These are phyloP conservation scores for Lepidurus couesii DNA, from an alignment of 1,140 invertebrate species.

Conservation along the genomic window DNA sequence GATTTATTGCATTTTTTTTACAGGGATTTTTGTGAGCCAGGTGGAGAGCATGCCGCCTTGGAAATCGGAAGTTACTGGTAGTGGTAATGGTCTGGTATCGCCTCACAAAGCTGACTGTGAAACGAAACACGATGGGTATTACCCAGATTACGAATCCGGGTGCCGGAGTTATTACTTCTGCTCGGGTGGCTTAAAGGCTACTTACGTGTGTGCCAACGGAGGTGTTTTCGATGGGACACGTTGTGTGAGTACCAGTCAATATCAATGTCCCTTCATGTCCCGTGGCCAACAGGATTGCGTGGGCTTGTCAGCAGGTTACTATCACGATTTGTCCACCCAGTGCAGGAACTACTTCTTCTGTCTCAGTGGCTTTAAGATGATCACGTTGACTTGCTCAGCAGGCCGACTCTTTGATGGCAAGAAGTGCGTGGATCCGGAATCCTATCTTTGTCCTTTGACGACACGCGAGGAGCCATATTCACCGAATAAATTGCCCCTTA, in stretches of 20 bases:
- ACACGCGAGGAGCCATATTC: neutral
- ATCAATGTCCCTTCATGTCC: conserved; percentile 45
- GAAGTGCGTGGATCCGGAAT: conserved; percentile 45
- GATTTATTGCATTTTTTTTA: neutral
- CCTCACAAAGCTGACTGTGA: conserved; percentile 35
- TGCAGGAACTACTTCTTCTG: conserved; percentile 55
- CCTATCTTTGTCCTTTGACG: conserved; percentile 38
- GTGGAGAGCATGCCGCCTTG: neutral
- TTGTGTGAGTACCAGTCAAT: conserved; percentile 46
- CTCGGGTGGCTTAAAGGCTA: conserved; percentile 49
- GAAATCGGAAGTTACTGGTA: conserved; percentile 10
- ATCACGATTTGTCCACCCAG: conserved; percentile 48
- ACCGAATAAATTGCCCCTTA: neutral
- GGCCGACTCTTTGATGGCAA: conserved; percentile 53
- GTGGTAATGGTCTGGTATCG: neutral
- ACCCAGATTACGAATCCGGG: conserved; percentile 50
- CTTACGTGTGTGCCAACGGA: conserved; percentile 50
- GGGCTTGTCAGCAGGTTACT: conserved; percentile 51
- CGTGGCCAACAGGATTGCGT: conserved; percentile 47
- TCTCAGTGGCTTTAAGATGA: conserved; percentile 50
- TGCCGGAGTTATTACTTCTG: conserved; percentile 57
- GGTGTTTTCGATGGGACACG: conserved; percentile 51
- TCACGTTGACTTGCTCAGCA: conserved; percentile 50
- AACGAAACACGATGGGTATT: conserved; percentile 50
- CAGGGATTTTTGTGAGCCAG: neutral